These are phyloP conservation scores for Lottia gigantea DNA, from an alignment of 2,888 invertebrate genomes.

Conservation along the genomic window DNA sequence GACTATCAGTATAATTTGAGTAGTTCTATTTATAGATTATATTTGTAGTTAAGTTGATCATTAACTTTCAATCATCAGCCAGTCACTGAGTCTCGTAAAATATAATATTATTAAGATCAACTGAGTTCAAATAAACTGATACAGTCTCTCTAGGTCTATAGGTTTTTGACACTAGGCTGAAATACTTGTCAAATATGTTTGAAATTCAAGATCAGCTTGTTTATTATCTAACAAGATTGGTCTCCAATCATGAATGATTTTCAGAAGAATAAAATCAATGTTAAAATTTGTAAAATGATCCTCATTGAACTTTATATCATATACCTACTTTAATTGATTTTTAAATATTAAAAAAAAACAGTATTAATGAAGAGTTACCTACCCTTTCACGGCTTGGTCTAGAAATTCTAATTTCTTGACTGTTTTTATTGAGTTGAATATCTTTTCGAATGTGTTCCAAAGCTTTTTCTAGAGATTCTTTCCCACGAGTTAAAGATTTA, in stretches of 20 bases:
- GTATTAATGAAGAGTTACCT: constrained; percentile 26
- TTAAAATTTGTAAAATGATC: no score
- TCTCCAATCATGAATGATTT: no score
- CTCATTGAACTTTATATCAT: no score
- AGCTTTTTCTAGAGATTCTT: constrained; percentile 63
- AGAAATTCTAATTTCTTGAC: constrained; percentile 53
- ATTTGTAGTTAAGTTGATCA: background rate
- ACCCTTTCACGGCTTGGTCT: constrained; percentile 66
- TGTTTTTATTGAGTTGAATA: constrained; percentile 64
- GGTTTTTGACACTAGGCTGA: no score
- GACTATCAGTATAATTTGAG: constrained; percentile 4
- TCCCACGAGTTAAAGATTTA: constrained; percentile 62
- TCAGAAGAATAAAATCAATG: no score
- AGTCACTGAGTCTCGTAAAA: no score
- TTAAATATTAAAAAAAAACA: background rate
- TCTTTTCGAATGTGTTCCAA: constrained; percentile 67
- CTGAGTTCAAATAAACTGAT: no score
- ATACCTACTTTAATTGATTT: no score
- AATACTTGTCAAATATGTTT: no score
- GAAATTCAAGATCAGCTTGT: no score
- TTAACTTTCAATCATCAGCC: background rate
- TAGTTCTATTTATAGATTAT: background rate
- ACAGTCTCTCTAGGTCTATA: no score
- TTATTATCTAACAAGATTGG: background rate
- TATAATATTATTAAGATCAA: no score